phyloP scores from a whole-genome alignment of 2,888 invertebrate genomes.

The Adela reaumurella region DNA sequence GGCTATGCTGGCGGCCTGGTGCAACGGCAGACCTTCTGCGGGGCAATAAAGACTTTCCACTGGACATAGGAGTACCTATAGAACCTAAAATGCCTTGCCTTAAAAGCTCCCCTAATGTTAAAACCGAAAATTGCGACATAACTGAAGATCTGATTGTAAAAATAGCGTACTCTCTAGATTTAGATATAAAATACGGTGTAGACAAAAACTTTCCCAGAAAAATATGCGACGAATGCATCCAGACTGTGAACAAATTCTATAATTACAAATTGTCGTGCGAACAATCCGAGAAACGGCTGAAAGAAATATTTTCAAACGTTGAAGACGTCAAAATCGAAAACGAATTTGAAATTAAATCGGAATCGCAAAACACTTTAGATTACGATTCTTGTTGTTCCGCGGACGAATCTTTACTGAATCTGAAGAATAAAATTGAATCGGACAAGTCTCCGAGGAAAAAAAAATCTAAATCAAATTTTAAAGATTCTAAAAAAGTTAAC shows the following conservation, averaged over 20 bases:
- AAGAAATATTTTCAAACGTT: conserved; percentile 17
- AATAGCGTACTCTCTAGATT: conserved; percentile 27
- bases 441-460: conserved; percentile 2
- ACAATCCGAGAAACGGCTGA: conserved; percentile 23
- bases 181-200: conserved; percentile 18
- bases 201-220: conserved; percentile 21
- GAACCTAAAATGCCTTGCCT: too few relatives aligned
- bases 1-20: not conserved
- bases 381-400: conserved; percentile 12
- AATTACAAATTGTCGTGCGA: conserved; percentile 32
- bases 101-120: too few relatives aligned
- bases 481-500: conserved; percentile 20
- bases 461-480: conserved; percentile 14
- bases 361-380: too few relatives aligned
- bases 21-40: conserved; percentile 4
- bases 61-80: too few relatives aligned
- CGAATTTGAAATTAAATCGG: not conserved
- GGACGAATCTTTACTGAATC: conserved; percentile 7
- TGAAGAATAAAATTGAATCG: conserved; percentile 3
- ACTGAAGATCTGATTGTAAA: conserved; percentile 20
- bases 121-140: too few relatives aligned
- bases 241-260: conserved; percentile 25
- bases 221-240: conserved; percentile 26
- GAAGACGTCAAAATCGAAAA: conserved; percentile 9
- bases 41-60: too few relatives aligned